phyloP scores from a whole-genome alignment of 2,797 vertebrate species.

The Odontamblyopus lacepedii region DNA sequence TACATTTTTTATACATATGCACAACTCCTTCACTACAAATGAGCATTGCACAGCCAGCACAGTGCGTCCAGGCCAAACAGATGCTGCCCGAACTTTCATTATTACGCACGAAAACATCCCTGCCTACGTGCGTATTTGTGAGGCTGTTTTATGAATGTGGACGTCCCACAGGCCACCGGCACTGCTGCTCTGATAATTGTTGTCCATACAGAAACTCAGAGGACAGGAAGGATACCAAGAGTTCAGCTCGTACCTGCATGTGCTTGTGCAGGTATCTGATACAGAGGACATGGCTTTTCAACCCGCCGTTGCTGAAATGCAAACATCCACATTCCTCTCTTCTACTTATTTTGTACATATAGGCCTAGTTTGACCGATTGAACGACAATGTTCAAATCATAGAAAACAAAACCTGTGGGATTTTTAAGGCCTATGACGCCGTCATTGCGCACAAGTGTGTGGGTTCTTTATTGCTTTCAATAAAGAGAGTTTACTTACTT shows the following conservation, averaged over 20 bases:
- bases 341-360: constrained; percentile 11
- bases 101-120: not conserved
- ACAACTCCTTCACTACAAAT: not conserved
- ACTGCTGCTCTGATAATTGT: constrained; percentile 30
- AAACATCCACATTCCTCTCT: constrained; percentile 59
- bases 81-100: not conserved
- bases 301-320: constrained; percentile 52
- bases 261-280: constrained; percentile 68
- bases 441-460: not conserved
- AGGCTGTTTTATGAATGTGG: constrained; percentile 43
- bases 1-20: not conserved
- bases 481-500: too few relatives aligned
- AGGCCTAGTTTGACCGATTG: too few relatives aligned
- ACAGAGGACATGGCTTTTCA: constrained; percentile 50
- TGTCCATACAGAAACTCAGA: constrained; percentile 31
- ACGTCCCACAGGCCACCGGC: constrained; percentile 20
- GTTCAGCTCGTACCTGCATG: constrained; percentile 58
- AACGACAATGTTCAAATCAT: not conserved
- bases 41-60: not conserved
- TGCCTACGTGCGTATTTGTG: not conserved
- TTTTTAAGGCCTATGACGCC: not conserved
- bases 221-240: constrained; percentile 27
- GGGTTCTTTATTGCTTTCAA: not conserved
- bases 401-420: not conserved
- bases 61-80: not conserved